Base-by-base conservation (phyloP, 2,113 vertebrate genomes). In the Hylia prasina region DNA sequence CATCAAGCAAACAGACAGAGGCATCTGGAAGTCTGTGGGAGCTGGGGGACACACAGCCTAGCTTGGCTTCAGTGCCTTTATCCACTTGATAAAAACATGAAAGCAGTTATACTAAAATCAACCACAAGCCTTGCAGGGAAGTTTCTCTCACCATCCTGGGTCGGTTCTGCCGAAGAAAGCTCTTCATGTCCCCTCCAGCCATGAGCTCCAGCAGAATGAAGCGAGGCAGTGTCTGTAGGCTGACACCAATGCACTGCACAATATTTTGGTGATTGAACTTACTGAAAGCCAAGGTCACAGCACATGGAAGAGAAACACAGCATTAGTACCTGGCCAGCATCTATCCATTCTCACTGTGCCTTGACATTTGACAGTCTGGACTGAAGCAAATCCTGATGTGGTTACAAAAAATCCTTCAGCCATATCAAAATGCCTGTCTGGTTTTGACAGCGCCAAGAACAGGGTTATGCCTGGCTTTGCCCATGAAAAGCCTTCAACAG, bases 141-240 rank as follows among this genome's bases (percentile, higher is more conserved):
- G 48, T 48, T 61, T 58, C 17, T 82, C 98, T 96, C 80, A 99
- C 99, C 96, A 95, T 92, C 86, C 98, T 97, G n/a, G 98, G 99
- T 20, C 98, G 94, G 96, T 99, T 99, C 75, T 98, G 98, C 83
- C 99, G 98, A 82, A 99, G 98, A 93, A 99, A 99, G 96, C 97
- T 99, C 97, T 99, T 99, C 98, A 99, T 98, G 75, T 99, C 99
- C 91, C 99, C 99, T 80, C 99, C 99, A 37, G 98, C 98, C 99
- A 99, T 99, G 68, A 99, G 98, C 96, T 99, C 98, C 80, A 99
- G 98, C 89, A 99, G 98, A 92, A 99, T 99, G 96, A 99, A 99
- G 47, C 97, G 98, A 23, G 99, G 98, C 80, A 98, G 97, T 3
- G 98, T 98, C 97, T 98, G 98, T 5, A 99, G 98, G 90, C 98